Conservation (phyloP, 2,113 vertebrate genomes). For the Leptosomus discolor region DNA sequence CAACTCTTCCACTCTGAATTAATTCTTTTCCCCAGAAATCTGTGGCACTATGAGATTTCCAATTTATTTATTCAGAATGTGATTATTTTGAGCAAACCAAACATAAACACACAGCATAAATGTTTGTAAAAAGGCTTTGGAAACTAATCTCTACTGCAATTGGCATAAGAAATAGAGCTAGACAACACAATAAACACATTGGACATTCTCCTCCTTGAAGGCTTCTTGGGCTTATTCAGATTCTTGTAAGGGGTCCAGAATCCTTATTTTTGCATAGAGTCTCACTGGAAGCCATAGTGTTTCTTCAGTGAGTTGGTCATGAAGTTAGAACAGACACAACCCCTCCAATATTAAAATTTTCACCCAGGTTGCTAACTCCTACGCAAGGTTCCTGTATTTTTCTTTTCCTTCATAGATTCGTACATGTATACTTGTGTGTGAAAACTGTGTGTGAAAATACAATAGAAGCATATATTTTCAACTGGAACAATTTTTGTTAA, state of each 20-base stretch:
- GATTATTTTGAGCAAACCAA: neutral
- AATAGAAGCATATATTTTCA: neutral
- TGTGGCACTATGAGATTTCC: neutral
- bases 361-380: rapidly evolving
- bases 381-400: neutral
- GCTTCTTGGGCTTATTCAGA: neutral
- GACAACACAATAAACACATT: neutral
- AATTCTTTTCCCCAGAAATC: neutral
- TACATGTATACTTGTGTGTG: neutral
- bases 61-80: neutral
- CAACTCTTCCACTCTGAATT: neutral
- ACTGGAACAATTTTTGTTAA: neutral
- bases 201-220: rapidly evolving
- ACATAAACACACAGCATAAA: neutral
- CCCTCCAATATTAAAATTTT: neutral
- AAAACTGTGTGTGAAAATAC: neutral
- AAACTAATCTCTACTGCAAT: neutral
- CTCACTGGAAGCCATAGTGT: neutral
- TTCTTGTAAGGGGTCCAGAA: neutral
- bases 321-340: neutral
- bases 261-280: neutral
- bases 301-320: neutral
- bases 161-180: neutral
- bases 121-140: neutral
- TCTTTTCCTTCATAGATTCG: neutral